phyloP scores from a whole-genome alignment of 2,113 vertebrate species.

The Antechinus stuartii region DNA sequence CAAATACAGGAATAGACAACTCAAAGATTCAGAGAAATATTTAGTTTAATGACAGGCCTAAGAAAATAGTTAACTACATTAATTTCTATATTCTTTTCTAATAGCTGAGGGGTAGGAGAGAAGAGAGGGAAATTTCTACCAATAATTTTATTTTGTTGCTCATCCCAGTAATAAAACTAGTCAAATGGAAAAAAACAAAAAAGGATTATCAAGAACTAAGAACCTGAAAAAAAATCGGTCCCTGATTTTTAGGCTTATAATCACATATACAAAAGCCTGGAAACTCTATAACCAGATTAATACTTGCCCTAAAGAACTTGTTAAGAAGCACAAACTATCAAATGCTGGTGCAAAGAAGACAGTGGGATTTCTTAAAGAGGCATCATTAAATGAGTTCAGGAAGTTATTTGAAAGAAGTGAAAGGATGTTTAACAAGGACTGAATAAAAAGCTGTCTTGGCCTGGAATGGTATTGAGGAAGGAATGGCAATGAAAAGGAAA shows the following conservation, averaged over 20 bases:
- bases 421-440: conserved; percentile 43
- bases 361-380: conserved; percentile 23
- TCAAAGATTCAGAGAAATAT: neutral
- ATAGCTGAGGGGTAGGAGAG: conserved; percentile 22
- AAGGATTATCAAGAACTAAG: conserved; percentile 53
- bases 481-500: conserved; percentile 18
- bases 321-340: conserved; percentile 42
- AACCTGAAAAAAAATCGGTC: conserved; percentile 40
- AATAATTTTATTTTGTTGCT: conserved; percentile 47
- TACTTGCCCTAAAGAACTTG: conserved; percentile 17
- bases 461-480: conserved; percentile 19
- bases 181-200: conserved; percentile 10
- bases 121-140: neutral
- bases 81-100: conserved; percentile 27
- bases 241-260: conserved; percentile 48
- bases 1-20: neutral
- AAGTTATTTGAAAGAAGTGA: conserved; percentile 54
- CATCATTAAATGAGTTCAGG: conserved; percentile 38
- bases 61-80: neutral
- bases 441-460: neutral
- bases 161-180: conserved; percentile 45
- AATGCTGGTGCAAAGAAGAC: conserved; percentile 36
- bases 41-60: neutral
- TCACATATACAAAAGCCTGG: conserved; percentile 16
- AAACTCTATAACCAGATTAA: conserved; percentile 33